Conservation (phyloP, 2,797 vertebrate species). For the Australoheros facetus region DNA sequence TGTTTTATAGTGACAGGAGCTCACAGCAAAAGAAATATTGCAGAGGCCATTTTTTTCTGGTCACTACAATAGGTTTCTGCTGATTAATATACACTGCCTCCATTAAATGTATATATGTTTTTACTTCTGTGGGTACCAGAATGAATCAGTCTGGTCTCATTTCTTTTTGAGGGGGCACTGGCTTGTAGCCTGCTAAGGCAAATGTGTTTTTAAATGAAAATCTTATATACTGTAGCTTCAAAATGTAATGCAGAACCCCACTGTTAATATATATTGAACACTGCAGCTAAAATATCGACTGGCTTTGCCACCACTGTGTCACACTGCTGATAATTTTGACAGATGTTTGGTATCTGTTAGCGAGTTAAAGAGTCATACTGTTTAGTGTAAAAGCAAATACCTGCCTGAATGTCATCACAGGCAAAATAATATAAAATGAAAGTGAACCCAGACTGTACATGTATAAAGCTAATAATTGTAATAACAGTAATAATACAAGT, state of each 20-base stretch:
- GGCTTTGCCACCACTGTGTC: slow-evolving; percentile 40
- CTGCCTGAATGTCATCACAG: slow-evolving; percentile 15
- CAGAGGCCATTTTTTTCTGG: slow-evolving; percentile 1
- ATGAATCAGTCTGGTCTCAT: slow-evolving; percentile 24
- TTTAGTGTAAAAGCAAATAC: slow-evolving; percentile 44
- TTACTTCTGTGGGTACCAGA: neutral
- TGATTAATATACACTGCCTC: slow-evolving; percentile 10
- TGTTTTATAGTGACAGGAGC: slow-evolving; percentile 11
- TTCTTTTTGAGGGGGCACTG: neutral
- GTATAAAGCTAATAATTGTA: slow-evolving; percentile 12
- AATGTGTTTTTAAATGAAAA: slow-evolving; percentile 33
- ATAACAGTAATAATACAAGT: slow-evolving; percentile 2
- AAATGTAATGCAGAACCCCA: slow-evolving; percentile 14
- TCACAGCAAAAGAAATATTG: neutral
- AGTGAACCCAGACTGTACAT: slow-evolving; percentile 5
- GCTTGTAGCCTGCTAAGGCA: slow-evolving; percentile 5
- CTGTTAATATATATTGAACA: slow-evolving; percentile 42
- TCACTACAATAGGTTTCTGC: neutral
- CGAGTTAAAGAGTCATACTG: slow-evolving; percentile 41
- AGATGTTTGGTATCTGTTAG: slow-evolving; percentile 54
- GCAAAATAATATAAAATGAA: slow-evolving; percentile 23
- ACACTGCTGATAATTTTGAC: slow-evolving; percentile 51
- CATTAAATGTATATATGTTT: neutral
- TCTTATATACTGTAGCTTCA: slow-evolving; percentile 2
- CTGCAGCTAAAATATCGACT: slow-evolving; percentile 53